phyloP scores from a whole-genome alignment of 2,797 vertebrate species.

The Momotus momota region DNA sequence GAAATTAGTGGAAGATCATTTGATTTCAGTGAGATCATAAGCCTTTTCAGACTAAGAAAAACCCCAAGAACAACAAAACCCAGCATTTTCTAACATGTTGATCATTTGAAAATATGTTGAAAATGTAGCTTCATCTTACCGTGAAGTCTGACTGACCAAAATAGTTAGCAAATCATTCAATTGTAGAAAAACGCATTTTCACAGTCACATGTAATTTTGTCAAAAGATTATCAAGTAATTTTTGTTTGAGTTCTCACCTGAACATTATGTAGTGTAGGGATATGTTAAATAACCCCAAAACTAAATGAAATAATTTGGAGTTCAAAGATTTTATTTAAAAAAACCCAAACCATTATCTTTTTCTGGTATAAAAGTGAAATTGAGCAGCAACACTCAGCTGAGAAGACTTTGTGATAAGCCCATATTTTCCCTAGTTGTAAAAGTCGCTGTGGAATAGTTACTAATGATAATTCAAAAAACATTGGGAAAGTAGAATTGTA shows the following conservation, averaged over 20 bases:
- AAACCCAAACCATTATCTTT: not conserved
- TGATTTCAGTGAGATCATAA: not conserved
- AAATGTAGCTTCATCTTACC: not conserved
- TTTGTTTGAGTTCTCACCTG: not conserved
- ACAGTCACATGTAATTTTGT: not conserved
- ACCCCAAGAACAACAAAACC: not conserved
- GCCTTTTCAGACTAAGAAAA: not conserved
- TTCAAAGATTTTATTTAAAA: not conserved
- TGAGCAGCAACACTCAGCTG: not conserved
- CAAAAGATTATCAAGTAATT: not conserved
- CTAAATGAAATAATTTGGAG: not conserved
- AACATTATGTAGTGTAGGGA: not conserved
- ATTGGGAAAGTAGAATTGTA: constrained; percentile 21
- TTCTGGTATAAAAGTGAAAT: not conserved
- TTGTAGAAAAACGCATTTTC: not conserved
- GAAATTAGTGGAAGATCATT: not conserved
- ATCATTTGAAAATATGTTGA: not conserved
- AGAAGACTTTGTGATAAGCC: not conserved
- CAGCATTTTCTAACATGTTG: not conserved
- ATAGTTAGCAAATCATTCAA: not conserved
- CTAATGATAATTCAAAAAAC: constrained; percentile 55
- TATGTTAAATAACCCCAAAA: not conserved
- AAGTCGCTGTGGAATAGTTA: constrained; percentile 32
- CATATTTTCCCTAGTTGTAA: not conserved
- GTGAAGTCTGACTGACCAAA: not conserved